Evolutionary conservation across 2,888 invertebrate species (phyloP), one percentile per base, ranked within the genome.

Genomic region (Lasioglossum lativentre): DNA sequence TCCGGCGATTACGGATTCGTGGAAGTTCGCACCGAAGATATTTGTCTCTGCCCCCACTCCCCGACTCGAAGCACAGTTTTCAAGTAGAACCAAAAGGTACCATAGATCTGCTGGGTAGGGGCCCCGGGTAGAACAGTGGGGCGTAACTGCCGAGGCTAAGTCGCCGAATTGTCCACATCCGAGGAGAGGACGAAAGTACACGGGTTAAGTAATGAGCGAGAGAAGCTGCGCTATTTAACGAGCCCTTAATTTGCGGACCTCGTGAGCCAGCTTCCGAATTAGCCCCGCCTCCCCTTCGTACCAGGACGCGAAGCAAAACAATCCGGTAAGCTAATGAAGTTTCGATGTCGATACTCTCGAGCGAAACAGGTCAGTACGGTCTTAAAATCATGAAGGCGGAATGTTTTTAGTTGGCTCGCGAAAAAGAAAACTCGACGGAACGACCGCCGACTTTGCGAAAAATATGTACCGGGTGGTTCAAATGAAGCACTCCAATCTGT

Each of bases 271-370:
- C 34, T 52, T 52, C 71, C 76, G 73, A 88, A 56, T 76, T 80
- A 77, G 40, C 66, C 40, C 71, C 27, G 52, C 42, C 23, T n/a
- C 12, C n/a, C 56, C n/a, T 56, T 30, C 38, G 52, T n/a, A 10
- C 68, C 34, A 40, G 40, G 27, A 70, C 27, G 40, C 76, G 34
- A 78, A 77, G 71, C 59, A 72, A 86, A 82, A 86, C 82, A 73
- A 80, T 80, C 85, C 68, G 56, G 59, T 81, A 73, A 84, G 75
- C 86, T 88, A 81, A 87, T 81, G 80, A 87, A 83, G 72, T 85
- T 88, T 80, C 79, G 72, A 80, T 84, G 59, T 82, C 84, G 86
- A 83, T 83, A 74, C 78, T 70, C 27, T 66, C 71, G 47, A 80
- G 63, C 73, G 38, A 38, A 63, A 72, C 38, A n/a, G 30, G 8